Evolutionary conservation across 1,140 invertebrate genomes (phyloP).

Genomic region (Lepidotrigona ventralis): DNA sequence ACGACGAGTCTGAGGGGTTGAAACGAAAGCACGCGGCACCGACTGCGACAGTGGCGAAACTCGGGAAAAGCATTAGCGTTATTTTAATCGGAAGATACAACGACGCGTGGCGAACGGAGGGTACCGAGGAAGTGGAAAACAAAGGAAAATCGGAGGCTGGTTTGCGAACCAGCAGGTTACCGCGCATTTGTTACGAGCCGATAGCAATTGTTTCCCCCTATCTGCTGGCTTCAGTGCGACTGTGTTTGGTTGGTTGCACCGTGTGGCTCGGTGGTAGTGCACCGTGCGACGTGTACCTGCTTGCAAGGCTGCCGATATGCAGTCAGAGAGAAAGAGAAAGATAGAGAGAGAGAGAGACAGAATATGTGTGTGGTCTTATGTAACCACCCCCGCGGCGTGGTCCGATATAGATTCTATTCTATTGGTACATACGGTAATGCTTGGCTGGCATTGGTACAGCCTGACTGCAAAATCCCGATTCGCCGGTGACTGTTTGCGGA

Average conservation of each 20-base stretch:
- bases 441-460: conserved; percentile 61
- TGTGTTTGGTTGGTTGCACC: conserved; percentile 69
- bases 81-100: conserved; percentile 69
- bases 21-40: conserved; percentile 26
- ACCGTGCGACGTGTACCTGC: conserved; percentile 56
- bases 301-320: conserved; percentile 50
- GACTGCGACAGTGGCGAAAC: conserved; percentile 45
- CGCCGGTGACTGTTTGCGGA: conserved; percentile 2
- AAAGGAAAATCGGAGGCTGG: conserved; percentile 28
- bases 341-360: conserved; percentile 9
- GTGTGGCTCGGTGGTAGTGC: conserved; percentile 45
- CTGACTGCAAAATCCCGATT: conserved; percentile 46
- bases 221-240: conserved; percentile 75
- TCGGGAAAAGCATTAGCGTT: conserved; percentile 48
- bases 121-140: not conserved
- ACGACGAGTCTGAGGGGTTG: not conserved
- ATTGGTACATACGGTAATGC: conserved; percentile 69
- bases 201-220: conserved; percentile 76
- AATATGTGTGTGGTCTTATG: conserved; percentile 55
- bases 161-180: conserved; percentile 64
- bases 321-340: conserved; percentile 18
- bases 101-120: conserved; percentile 38
- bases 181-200: conserved; percentile 73
- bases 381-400: conserved; percentile 45
- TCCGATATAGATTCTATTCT: conserved; percentile 69